Percentiles rank a stretch among this genome's conserved stretches.
These are phyloP conservation scores for Artemia sp. DNA, from an alignment of 2,888 invertebrate genomes.

Conservation along the genomic window DNA sequence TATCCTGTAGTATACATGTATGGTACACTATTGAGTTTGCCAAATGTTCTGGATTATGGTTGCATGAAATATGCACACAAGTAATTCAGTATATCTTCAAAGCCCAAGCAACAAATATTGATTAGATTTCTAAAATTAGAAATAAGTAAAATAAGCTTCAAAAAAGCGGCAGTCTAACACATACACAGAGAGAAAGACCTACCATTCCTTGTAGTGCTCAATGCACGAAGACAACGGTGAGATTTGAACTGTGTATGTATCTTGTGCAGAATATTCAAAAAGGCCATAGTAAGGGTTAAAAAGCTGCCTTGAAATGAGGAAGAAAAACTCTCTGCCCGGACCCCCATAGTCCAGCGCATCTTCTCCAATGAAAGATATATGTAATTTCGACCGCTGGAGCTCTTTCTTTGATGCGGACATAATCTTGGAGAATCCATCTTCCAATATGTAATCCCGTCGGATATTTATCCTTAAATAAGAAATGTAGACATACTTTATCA, in stretches of 20 bases:
- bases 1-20: too few species aligned
- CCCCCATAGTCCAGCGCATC: slow-evolving; percentile 96
- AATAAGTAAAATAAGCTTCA: too few species aligned
- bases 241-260: slow-evolving; percentile 71
- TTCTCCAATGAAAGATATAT: slow-evolving; percentile 67
- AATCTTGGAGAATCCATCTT: slow-evolving; percentile 88
- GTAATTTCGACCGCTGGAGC: slow-evolving; percentile 80
- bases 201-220: slow-evolving; percentile 92
- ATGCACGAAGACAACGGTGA: slow-evolving; percentile 78
- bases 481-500: slow-evolving; percentile 18
- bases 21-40: too few species aligned
- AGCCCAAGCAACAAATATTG: too few species aligned
- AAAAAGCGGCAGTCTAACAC: too few species aligned
- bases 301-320: slow-evolving; percentile 82
- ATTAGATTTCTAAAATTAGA: too few species aligned
- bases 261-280: slow-evolving; percentile 94
- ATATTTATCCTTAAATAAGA: slow-evolving; percentile 57
- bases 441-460: slow-evolving; percentile 74
- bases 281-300: slow-evolving; percentile 97
- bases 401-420: slow-evolving; percentile 93
- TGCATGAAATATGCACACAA: too few species aligned
- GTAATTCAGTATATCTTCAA: too few species aligned
- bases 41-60: too few species aligned
- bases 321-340: slow-evolving; percentile 93
- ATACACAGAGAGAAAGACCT: slow-evolving; percentile 29